Evolutionary conservation across 2,797 vertebrate species (phyloP).

Genomic region (Liparis tanakae): DNA sequence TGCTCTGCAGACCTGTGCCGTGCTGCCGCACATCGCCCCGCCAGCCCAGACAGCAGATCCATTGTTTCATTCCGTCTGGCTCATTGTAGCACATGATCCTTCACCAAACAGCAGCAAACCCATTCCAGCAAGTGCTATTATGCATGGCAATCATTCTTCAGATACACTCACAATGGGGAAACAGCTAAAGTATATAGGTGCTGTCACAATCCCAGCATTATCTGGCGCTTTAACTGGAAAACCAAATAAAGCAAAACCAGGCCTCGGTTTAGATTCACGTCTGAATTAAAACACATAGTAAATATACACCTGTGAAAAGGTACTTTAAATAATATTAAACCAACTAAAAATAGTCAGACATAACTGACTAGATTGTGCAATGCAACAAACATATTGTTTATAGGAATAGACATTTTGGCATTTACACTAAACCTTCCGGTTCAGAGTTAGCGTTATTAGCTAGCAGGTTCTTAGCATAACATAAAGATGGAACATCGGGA

Average conservation of each 20-base stretch:
- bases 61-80: constrained; percentile 72
- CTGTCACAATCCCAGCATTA: constrained; percentile 40
- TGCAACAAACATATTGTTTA: not conserved
- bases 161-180: constrained; percentile 47
- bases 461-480: not conserved
- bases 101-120: constrained; percentile 72
- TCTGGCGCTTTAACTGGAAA: constrained; percentile 35
- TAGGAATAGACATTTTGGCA: not conserved
- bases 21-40: constrained; percentile 61
- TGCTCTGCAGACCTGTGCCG: constrained; percentile 51
- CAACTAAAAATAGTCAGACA: constrained; percentile 1
- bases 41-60: constrained; percentile 53
- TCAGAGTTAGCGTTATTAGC: not conserved
- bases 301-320: constrained; percentile 12
- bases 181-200: constrained; percentile 44
- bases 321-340: not conserved
- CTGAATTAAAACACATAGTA: constrained; percentile 12
- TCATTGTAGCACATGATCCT: constrained; percentile 70
- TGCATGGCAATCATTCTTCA: constrained; percentile 54
- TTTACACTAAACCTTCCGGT: not conserved
- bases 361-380: not conserved
- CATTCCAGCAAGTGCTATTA: constrained; percentile 64
- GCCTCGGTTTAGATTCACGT: constrained; percentile 3
- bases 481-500: too few relatives aligned
- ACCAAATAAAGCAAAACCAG: constrained; percentile 20